A percentile compares a stretch with the other conserved stretches of the same genome.
Evolutionary conservation across 64 coral and sea anemone genomes (phyloP).

Genomic region (Platygyra sinensis): DNA sequence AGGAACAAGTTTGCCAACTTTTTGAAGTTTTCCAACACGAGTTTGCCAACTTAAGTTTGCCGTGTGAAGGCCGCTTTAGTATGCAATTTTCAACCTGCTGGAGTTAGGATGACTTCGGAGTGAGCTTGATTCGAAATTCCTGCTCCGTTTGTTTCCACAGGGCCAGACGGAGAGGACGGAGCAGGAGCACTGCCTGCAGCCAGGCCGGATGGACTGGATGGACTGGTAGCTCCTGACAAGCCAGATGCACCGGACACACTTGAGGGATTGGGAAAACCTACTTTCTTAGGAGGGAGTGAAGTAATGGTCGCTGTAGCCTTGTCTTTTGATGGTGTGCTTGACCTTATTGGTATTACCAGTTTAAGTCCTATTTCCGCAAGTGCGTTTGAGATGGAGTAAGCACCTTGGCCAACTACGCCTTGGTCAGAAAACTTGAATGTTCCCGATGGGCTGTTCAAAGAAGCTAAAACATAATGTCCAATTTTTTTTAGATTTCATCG

Average conservation of each 20-base stretch:
- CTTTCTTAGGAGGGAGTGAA: not conserved
- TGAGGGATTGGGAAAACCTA: not conserved
- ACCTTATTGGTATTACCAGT: not conserved
- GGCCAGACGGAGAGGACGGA: not conserved
- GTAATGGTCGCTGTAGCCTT: not conserved
- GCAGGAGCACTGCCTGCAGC: not conserved
- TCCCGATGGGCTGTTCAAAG: not conserved
- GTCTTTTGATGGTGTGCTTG: not conserved
- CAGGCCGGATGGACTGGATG: not conserved
- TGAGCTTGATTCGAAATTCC: too few species aligned
- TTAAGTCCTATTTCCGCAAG: not conserved
- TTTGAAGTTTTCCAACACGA: too few species aligned
- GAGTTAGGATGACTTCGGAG: not conserved
- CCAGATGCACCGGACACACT: not conserved
- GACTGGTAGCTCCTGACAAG: not conserved
- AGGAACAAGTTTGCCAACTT: too few species aligned
- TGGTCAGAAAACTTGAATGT: conserved; percentile 5
- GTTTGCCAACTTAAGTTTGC: too few species aligned
- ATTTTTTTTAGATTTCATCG: too few species aligned
- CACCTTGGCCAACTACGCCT: not conserved
- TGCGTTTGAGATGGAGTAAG: not conserved
- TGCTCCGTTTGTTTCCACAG: not conserved
- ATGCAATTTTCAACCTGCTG: not conserved
- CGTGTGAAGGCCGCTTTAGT: too few species aligned
- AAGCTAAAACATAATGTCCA: not conserved